Percentiles rank a stretch among this genome's conserved stretches.
Conservation (phyloP, 2,797 vertebrate genomes). For the Scleropages formosus region DNA sequence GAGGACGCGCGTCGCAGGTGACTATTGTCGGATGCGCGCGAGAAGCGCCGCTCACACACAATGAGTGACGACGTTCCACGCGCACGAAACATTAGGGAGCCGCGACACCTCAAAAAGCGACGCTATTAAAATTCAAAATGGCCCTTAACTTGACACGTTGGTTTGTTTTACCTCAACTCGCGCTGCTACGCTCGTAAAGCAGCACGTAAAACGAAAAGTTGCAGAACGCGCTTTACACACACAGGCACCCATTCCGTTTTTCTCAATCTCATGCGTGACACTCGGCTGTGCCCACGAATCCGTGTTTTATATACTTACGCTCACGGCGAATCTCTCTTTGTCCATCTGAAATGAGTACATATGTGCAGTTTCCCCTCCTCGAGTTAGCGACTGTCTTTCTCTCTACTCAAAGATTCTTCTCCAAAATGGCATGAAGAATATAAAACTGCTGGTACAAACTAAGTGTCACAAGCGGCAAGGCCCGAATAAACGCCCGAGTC, state of each 20-base stretch:
- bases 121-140: constrained; percentile 14
- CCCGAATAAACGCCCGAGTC: background rate
- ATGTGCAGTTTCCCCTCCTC: constrained; percentile 5
- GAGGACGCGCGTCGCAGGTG: no score
- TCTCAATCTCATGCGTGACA: no score
- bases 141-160: constrained; percentile 24
- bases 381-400: background rate
- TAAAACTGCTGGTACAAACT: background rate
- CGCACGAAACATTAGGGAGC: no score
- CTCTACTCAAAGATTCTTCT: background rate
- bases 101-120: constrained; percentile 4
- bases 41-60: no score
- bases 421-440: background rate
- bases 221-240: no score
- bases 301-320: constrained; percentile 55
- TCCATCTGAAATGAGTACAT: constrained; percentile 60
- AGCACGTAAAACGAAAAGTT: background rate
- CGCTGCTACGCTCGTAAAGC: background rate
- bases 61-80: no score
- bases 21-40: no score
- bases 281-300: background rate
- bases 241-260: no score
- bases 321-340: constrained; percentile 67
- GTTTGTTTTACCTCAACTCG: constrained; percentile 7
- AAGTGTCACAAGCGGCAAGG: background rate